Evolutionary conservation across 1,140 invertebrate genomes (phyloP), one percentile per base, ranked within the genome.

Genomic region (Brachionus calyciflorus): DNA sequence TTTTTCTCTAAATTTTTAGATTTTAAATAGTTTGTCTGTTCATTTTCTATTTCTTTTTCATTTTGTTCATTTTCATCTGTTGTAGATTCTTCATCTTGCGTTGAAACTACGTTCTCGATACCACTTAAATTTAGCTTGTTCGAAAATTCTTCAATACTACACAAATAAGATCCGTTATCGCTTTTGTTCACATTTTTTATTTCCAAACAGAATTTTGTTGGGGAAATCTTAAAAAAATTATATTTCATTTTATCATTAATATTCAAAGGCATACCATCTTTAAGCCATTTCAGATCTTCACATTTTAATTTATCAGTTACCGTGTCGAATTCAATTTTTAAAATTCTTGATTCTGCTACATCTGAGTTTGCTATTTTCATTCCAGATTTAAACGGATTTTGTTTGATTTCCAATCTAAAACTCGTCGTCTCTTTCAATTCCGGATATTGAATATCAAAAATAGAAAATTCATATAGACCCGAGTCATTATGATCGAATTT

Each of bases 271-370:
- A 51, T 14, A 4, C 21, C 44, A 41, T 73, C 46, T 73, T 73
- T 73, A 2, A 30, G 9, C 69, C 69, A 73, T 28, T 49, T 73
- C 26, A 73, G 24, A 0, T 73, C 4, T 30, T 33, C 14, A 0
- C 10, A 19, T 0, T 73, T 24, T 1, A 51, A 12, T 73, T 37
- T 26, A 21, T 40, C 28, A 24, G 10, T 51, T 55, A 73, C 21
- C 21, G 69, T 73, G 5, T 73, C 69, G 19, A 73, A 73, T 73
- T 73, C 69, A 19, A 73, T 51, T 53, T 73, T 49, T 24, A 73
- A n/a, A 17, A 6, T 33, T 17, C 40, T 49, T 9, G 3, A 51
- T 21, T 49, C 46, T 51, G 33, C 24, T 10, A 73, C 5, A 12
- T 73, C 48, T 3, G 30, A 21, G 14, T 73, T 73, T 21, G 17